Evolutionary conservation across 2,888 invertebrate genomes (phyloP).

Genomic region (Hesperia comma): DNA sequence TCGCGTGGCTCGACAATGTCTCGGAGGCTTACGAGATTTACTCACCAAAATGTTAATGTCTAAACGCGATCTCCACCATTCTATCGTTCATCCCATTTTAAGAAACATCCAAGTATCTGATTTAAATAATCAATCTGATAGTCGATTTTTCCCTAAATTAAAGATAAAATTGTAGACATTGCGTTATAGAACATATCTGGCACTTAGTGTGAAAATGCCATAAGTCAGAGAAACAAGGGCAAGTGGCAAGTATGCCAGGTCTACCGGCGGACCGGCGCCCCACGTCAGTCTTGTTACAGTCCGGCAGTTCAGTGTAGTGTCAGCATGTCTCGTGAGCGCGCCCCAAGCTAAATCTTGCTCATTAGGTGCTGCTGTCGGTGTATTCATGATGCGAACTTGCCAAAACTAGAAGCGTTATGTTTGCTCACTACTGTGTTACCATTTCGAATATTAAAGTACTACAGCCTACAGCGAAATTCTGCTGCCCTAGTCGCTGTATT

Average conservation of each 20-base stretch:
- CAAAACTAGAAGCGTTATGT: conserved; percentile 72
- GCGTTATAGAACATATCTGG: no score
- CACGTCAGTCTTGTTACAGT: conserved; percentile 49
- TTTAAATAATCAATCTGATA: no score
- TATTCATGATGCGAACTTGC: conserved; percentile 73
- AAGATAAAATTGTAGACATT: no score
- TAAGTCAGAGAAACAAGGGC: background rate
- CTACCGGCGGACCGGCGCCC: background rate
- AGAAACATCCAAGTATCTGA: no score
- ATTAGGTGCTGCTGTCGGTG: conserved; percentile 69
- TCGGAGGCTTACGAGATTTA: background rate
- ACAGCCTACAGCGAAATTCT: conserved; percentile 12
- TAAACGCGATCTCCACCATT: background rate
- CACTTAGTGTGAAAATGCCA: no score
- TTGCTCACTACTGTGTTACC: conserved; percentile 72
- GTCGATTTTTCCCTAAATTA: no score
- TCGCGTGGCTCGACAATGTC: background rate
- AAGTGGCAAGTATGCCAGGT: background rate
- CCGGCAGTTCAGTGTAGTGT: conserved; percentile 39
- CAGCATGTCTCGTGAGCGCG: conserved; percentile 66
- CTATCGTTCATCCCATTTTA: background rate
- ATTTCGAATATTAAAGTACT: conserved; percentile 49
- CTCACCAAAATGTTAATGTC: no score
- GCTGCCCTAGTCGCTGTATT: conserved; percentile 11
- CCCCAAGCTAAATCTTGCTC: conserved; percentile 65